Percentiles rank a stretch among this genome's conserved stretches.
Evolutionary conservation across 2,797 vertebrate species (phyloP).

Genomic region (Darevskia nairensis): DNA sequence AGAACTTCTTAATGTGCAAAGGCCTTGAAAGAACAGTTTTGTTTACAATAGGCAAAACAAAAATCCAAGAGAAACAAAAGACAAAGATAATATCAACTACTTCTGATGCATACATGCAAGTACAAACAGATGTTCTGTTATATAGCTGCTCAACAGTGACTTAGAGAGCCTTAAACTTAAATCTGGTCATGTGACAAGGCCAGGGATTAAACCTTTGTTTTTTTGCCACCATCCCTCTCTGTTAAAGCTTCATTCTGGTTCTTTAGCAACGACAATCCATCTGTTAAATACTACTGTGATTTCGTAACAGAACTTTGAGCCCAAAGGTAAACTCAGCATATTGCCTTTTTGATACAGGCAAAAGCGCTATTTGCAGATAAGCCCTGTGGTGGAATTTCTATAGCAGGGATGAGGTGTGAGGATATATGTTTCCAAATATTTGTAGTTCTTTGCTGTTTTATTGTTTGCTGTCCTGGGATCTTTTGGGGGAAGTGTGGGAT

Average conservation of each 20-base stretch:
- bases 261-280: neutral
- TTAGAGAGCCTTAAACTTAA: neutral
- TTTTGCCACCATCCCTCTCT: constrained; percentile 1
- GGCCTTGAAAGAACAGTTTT: neutral
- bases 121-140: constrained; percentile 22
- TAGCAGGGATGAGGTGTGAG: neutral
- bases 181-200: constrained; percentile 15
- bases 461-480: too few species aligned
- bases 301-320: neutral
- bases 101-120: neutral
- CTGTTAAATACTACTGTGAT: neutral
- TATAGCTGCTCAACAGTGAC: neutral
- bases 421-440: too few species aligned
- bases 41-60: fast-evolving
- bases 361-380: neutral
- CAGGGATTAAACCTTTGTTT: constrained; percentile 14
- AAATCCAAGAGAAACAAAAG: constrained; percentile 39
- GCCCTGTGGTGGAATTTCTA: neutral
- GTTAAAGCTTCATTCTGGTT: neutral
- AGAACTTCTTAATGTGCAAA: neutral
- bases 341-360: neutral
- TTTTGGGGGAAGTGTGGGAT: too few species aligned
- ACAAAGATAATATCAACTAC: constrained; percentile 10
- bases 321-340: neutral
- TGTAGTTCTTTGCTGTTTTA: too few species aligned